Evolutionary conservation across 2,113 vertebrate species (phyloP).

Genomic region (Parus major): DNA sequence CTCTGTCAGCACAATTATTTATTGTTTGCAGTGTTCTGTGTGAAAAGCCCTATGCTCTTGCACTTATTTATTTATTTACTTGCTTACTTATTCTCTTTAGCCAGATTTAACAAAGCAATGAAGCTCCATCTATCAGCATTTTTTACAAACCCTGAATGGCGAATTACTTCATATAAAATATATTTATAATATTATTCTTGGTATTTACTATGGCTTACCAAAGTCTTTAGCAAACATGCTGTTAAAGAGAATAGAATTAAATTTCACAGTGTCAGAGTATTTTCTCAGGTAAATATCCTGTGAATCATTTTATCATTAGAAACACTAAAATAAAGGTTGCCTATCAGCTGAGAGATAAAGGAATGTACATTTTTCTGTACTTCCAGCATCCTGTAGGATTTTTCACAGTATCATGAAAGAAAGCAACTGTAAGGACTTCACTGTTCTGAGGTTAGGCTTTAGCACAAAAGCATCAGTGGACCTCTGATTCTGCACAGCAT

Average conservation of each 20-base stretch:
- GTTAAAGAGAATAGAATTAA: not conserved
- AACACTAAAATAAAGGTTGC: not conserved
- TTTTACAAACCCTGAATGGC: not conserved
- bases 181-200: not conserved
- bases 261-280: not conserved
- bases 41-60: constrained; percentile 8
- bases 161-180: not conserved
- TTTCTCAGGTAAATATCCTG: not conserved
- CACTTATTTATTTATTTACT: not conserved
- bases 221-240: not conserved
- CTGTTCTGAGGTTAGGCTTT: not conserved
- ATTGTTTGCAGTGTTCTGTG: constrained; percentile 10
- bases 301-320: not conserved
- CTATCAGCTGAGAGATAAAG: not conserved
- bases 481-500: not conserved
- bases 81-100: not conserved
- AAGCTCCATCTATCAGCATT: not conserved
- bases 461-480: not conserved
- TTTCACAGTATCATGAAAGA: not conserved
- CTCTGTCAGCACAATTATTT: constrained; percentile 7
- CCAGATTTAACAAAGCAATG: not conserved
- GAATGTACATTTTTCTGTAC: not conserved
- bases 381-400: not conserved
- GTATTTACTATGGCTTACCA: not conserved
- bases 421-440: not conserved